These are phyloP conservation scores for Mionectes macconnelli DNA, from an alignment of 2,113 vertebrate species.

Conservation along the genomic window DNA sequence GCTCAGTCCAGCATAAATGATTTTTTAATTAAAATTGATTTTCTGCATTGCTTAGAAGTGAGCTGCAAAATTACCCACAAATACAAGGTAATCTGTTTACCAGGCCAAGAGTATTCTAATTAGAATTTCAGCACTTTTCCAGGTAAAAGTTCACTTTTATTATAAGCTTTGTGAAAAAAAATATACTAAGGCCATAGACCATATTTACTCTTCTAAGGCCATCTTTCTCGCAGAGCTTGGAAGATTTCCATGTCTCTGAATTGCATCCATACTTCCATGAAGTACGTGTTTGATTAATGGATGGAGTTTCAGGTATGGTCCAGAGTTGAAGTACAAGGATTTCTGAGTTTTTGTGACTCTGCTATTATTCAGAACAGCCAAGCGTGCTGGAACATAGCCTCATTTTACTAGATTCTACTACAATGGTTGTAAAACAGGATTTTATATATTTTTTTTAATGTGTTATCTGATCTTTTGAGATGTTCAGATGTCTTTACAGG, in stretches of 20 bases:
- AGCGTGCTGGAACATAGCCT: not conserved
- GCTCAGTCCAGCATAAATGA: constrained; percentile 49
- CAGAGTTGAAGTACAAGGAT: not conserved
- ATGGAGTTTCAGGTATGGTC: not conserved
- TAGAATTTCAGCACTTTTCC: not conserved
- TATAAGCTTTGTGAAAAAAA: not conserved
- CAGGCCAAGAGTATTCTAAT: not conserved
- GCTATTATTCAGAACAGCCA: not conserved
- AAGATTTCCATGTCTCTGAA: not conserved
- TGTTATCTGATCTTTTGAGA: not conserved
- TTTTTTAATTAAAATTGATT: constrained; percentile 73
- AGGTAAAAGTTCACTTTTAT: not conserved
- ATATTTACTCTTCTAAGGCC: not conserved
- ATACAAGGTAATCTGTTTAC: constrained; percentile 48
- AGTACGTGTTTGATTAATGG: not conserved
- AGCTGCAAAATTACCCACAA: constrained; percentile 50
- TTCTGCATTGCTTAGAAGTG: constrained; percentile 59
- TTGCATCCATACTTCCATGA: not conserved
- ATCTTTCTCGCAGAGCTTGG: not conserved
- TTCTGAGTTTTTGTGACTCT: not conserved
- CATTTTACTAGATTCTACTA: not conserved
- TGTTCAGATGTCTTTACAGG: not conserved
- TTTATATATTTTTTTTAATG: not conserved
- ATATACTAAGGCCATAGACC: not conserved
- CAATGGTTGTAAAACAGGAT: not conserved